These are phyloP conservation scores for Enteromius anoplus DNA, from an alignment of 2,797 vertebrate species.

Conservation along the genomic window DNA sequence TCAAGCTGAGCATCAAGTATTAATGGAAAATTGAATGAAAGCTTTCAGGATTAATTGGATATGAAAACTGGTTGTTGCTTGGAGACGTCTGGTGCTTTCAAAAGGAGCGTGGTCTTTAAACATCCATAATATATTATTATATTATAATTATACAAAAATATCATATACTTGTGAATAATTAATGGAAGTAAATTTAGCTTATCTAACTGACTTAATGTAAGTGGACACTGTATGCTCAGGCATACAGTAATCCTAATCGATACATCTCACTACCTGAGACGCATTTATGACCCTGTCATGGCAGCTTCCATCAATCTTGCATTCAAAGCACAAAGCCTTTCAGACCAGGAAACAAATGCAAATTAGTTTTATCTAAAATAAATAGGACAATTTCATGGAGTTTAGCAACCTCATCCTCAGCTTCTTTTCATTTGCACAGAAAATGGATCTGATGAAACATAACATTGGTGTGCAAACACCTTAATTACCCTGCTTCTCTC, in stretches of 20 bases:
- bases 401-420: conserved; percentile 55
- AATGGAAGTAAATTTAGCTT: conserved; percentile 43
- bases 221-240: neutral
- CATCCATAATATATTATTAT: neutral
- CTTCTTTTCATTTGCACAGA: conserved; percentile 61
- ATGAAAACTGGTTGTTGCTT: conserved; percentile 31
- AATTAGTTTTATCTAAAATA: conserved; percentile 59
- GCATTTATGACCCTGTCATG: neutral
- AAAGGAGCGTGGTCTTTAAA: conserved; percentile 33
- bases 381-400: conserved; percentile 64
- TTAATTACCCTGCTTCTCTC: conserved; percentile 57
- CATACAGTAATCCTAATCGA: conserved; percentile 19
- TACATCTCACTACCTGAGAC: conserved; percentile 30
- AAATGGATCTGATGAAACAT: conserved; percentile 61
- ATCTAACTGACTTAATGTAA: conserved; percentile 36
- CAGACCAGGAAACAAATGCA: conserved; percentile 56
- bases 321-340: conserved; percentile 49
- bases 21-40: conserved; percentile 50
- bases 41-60: conserved; percentile 53
- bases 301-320: conserved; percentile 37
- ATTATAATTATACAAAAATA: neutral
- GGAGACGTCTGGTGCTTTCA: conserved; percentile 22
- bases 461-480: conserved; percentile 57
- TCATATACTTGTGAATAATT: conserved; percentile 43
- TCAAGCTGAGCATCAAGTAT: conserved; percentile 51